Conservation (phyloP, 2,113 vertebrate species). For the Chaetodon auriga region DNA sequence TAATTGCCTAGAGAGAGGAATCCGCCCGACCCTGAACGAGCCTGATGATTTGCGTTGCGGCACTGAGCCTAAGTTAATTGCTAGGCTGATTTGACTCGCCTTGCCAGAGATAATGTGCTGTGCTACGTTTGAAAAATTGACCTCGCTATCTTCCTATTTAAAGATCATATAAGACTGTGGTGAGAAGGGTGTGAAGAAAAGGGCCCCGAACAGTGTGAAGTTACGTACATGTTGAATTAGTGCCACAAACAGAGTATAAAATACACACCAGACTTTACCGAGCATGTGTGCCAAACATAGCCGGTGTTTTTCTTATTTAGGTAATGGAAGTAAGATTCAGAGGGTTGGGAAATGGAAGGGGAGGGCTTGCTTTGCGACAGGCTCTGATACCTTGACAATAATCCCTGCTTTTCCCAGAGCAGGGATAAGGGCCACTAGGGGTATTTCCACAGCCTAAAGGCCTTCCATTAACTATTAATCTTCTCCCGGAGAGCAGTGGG, state of each 20-base stretch:
- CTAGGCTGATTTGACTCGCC: conserved; percentile 71
- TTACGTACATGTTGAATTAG: conserved; percentile 51
- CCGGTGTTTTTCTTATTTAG: conserved; percentile 47
- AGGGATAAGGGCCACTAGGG: conserved; percentile 72
- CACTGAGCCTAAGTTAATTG: conserved; percentile 80
- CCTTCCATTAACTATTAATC: conserved; percentile 84
- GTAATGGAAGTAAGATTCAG: conserved; percentile 67
- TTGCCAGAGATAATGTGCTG: conserved; percentile 76
- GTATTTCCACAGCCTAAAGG: conserved; percentile 81
- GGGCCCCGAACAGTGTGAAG: conserved; percentile 36
- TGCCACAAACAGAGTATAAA: conserved; percentile 58
- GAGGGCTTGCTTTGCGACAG: conserved; percentile 59
- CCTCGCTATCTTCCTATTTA: conserved; percentile 72
- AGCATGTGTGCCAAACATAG: conserved; percentile 44
- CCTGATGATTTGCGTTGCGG: conserved; percentile 74
- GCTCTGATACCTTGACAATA: conserved; percentile 74
- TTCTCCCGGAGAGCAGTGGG: conserved; percentile 76
- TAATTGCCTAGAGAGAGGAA: conserved; percentile 81
- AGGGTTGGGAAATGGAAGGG: conserved; percentile 53
- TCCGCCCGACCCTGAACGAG: conserved; percentile 72
- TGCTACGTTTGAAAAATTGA: conserved; percentile 71
- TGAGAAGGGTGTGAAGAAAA: conserved; percentile 37
- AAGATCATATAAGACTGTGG: conserved; percentile 63
- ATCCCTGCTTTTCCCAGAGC: conserved; percentile 73
- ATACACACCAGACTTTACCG: conserved; percentile 43